Evolutionary conservation across 2,888 invertebrate species (phyloP), one percentile per base, ranked within the genome.

Genomic region (Phanerotoma sp.): DNA sequence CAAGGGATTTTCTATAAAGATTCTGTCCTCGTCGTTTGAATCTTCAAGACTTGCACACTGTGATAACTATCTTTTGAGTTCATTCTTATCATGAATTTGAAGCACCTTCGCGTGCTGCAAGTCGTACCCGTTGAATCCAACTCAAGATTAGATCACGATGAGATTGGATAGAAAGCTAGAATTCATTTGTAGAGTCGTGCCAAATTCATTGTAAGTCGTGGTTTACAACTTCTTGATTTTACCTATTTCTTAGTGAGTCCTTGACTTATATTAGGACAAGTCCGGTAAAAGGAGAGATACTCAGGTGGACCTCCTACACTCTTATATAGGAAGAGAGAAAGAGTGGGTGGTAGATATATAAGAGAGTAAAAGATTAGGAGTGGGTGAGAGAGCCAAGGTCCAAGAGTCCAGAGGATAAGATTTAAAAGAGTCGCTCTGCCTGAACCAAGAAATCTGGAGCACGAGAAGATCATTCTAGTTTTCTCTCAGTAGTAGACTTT

Each of bases 111-210:
- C 46, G 46, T 46, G 46, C 33, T 21, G 20, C 33, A 46, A 20
- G 35, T 30, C 33, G 33, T 46, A 32, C 21, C 32, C n/a, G 22
- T 6, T n/a, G 38, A 48, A 48, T 48, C 38, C 48, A 16, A 11
- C 11, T 18, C 37, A 16, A 48, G 48, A 48, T 48, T 48, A 48
- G 22, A 48, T 48, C 48, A 15, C 16, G n/a, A 7, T 37, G 25
- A 18, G 35, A 48, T 48, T 38, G 48, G 37, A 25, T 48, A 10
- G n/a, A 32, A 33, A 46, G 11, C 15, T 21, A 32, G 35, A 46
- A 46, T 46, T 46, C 46, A 46, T 46, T 46, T 46, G 46, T 33
- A 35, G n/a, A n/a, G 33, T 46, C 20, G 21, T 33, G 33, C 10
- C 13, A 46, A 35, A 21, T 35, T 46, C 21, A 11, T 7, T 33